These are phyloP conservation scores for Cristatella mucedo DNA, from an alignment of 2,888 invertebrate species.

Conservation along the genomic window DNA sequence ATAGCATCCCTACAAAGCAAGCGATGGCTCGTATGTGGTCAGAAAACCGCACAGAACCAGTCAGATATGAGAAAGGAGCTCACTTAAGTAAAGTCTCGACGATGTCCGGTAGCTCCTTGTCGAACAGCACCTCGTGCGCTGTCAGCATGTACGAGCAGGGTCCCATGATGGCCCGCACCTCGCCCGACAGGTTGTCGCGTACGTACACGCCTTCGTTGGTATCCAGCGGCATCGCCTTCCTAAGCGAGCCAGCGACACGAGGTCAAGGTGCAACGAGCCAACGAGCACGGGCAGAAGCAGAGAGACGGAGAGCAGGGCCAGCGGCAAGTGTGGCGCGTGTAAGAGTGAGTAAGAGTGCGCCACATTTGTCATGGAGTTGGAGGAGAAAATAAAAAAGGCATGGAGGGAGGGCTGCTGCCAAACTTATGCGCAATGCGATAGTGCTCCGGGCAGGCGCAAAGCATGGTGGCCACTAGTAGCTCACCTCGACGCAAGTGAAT, in stretches of 20 bases:
- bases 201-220: constrained; percentile 30
- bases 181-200: constrained; percentile 20
- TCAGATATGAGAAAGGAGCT: constrained; percentile 7
- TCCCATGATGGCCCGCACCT: constrained; percentile 27
- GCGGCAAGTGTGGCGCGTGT: no score
- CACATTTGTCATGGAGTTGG: no score
- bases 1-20: neutral
- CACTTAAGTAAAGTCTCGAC: constrained; percentile 25
- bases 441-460: no score
- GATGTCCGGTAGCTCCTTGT: constrained; percentile 19
- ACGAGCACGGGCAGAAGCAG: no score
- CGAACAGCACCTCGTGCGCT: constrained; percentile 24
- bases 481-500: no score
- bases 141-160: constrained; percentile 26
- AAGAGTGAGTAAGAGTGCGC: no score
- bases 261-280: no score
- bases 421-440: no score
- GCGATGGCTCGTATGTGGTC: neutral
- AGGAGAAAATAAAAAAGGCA: no score
- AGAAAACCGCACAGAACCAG: neutral
- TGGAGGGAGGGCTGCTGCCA: no score
- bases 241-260: constrained; percentile 17
- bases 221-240: constrained; percentile 22
- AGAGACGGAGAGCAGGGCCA: no score
- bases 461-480: no score